Evolutionary conservation across 1,140 invertebrate genomes (phyloP), one percentile per base, ranked within the genome.

Genomic region (Drosophila subpulchrella): DNA sequence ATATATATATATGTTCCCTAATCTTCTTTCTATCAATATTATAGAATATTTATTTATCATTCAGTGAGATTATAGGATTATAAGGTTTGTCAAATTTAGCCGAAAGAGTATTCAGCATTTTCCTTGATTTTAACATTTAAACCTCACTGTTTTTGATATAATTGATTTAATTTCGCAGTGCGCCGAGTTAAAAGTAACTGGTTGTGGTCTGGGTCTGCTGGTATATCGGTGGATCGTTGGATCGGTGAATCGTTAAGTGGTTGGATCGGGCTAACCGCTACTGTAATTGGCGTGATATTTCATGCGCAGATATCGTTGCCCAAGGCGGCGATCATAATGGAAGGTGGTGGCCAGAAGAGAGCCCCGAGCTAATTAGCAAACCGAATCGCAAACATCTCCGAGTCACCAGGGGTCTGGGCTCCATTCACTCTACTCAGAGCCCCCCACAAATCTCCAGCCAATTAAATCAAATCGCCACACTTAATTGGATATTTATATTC

Each of bases 271-370:
- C 17, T 47, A 59, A 60, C 65, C 57, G 57, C 60, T 44, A 57
- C 56, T 70, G 67, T 89, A 88, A 89, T 89, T 88, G 83, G 79
- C 66, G 83, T 70, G 79, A 83, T 88, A 83, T 89, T 88, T 88
- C 83, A 83, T 80, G 79, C 80, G 74, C 72, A 48, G 80, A 73
- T 58, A 73, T 58, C 57, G 56, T 76, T 79, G 84, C 83, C 61
- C 62, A 75, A 79, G 76, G 84, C 66, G 47, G 48, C 38, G 36
- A 42, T 50, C 56, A 66, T 74, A 74, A 74, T 75, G 50, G 30
- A 13, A 56, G 67, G 32, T n/a, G 46, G 44, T 51, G 59, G 17
- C n/a, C 36, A 20, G 44, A 32, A 30, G 34, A 42, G 41, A 75
- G 47, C 38, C 46, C 56, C 36, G 30, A 27, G 55, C 72, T 76